A percentile compares a stretch with the other conserved stretches of the same genome.
Conservation (phyloP, 2,888 invertebrate species). For the Resseliella maxima region DNA sequence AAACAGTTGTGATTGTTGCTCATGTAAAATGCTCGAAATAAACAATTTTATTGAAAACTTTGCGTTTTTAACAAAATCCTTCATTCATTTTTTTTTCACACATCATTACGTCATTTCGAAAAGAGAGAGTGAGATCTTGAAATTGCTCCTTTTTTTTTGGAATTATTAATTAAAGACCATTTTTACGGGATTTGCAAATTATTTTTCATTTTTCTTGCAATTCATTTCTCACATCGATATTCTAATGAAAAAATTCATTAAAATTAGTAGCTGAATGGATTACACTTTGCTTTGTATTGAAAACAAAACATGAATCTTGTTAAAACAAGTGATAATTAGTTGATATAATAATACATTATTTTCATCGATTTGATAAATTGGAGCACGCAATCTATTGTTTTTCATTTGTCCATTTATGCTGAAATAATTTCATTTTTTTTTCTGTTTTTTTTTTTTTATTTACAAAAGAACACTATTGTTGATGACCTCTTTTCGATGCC, state of each 20-base stretch:
- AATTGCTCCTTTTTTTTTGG: no score
- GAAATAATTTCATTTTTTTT: not conserved
- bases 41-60: not conserved
- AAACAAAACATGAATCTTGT: no score
- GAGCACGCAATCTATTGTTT: not conserved
- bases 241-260: no score
- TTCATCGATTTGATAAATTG: not conserved
- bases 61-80: not conserved
- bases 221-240: no score
- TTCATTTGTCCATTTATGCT: not conserved
- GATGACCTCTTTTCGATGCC: not conserved
- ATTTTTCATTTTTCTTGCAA: no score
- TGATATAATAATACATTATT: not conserved
- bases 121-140: no score
- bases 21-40: not conserved
- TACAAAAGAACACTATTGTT: no score
- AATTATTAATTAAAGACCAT: no score
- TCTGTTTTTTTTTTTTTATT: not conserved
- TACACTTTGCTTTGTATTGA: no score
- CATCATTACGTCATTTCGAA: slow-evolving; percentile 18
- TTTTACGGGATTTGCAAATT: no score
- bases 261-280: no score
- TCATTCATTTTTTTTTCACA: not conserved
- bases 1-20: not conserved
- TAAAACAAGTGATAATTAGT: not conserved